Evolutionary conservation across 2,113 vertebrate genomes (phyloP), one percentile per base, ranked within the genome.

Genomic region (Polyodon spathula): DNA sequence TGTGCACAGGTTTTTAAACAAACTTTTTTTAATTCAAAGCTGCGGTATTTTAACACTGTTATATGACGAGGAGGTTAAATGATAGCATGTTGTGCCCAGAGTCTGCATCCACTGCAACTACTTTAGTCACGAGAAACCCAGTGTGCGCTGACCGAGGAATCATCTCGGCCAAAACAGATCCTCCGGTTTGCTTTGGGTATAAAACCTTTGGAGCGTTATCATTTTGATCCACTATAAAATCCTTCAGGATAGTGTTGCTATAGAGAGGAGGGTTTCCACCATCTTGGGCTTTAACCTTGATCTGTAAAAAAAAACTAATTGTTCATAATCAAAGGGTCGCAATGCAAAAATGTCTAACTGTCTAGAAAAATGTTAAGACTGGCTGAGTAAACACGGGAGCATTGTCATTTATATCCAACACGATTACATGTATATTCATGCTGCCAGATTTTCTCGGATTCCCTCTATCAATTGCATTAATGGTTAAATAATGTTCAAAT

Each of bases 131-230:
- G n/a, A n/a, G n/a, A n/a, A n/a, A n/a, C n/a, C n/a, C n/a, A n/a
- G n/a, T 59, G 68, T 81, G 73, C 65, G 69, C 75, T 58, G 70
- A 66, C 52, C 68, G 74, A 65, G 76, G 73, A 10, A 81, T 73
- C 54, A 81, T 73, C 42, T 78, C 77, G 69, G 43, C 65, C 38
- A 73, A 63, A 46, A 65, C 42, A 65, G 65, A 73, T 15, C 71
- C 67, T 1, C 71, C 69, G 54, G 60, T 72, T 8, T 75, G 73
- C 46, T 73, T 69, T 43, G 68, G 89, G 54, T 89, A 88, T 39
- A 91, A 65, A 40, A 92, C 80, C 0, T 58, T 72, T 1, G 90
- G 90, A 0, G 72, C 68, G 38, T 92, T 92, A 71, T 93, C 90
- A 55, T 93, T 92, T 68, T 82, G 65, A 60, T 53, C 57, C 4